These are phyloP conservation scores for Ophion ellenae DNA, from an alignment of 2,888 invertebrate genomes.

Conservation along the genomic window DNA sequence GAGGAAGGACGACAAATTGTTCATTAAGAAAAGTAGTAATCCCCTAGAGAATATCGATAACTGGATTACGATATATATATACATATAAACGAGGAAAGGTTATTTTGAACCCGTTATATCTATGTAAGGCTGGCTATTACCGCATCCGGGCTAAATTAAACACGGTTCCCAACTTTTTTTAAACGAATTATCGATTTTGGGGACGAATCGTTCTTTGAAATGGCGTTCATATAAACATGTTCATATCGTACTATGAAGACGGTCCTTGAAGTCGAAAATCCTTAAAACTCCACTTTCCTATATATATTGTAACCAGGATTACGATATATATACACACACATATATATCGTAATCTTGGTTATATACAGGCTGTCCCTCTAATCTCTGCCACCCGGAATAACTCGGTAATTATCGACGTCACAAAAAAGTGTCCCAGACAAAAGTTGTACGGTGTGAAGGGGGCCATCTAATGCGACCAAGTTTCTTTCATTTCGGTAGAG, in stretches of 20 bases:
- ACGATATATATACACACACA: too few relatives aligned
- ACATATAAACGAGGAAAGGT: not conserved
- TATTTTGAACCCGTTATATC: not conserved
- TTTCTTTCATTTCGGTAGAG: too few relatives aligned
- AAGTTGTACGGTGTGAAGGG: too few relatives aligned
- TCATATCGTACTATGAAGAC: too few relatives aligned
- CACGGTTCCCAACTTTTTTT: not conserved
- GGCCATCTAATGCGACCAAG: not conserved
- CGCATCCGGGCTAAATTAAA: not conserved
- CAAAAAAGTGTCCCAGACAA: too few relatives aligned
- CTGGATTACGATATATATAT: slow-evolving; percentile 1
- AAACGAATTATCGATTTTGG: not conserved
- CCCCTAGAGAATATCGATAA: slow-evolving; percentile 21
- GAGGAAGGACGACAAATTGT: slow-evolving; percentile 1
- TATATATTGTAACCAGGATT: too few relatives aligned
- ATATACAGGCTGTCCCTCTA: too few relatives aligned
- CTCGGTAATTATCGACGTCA: too few relatives aligned
- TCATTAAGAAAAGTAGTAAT: slow-evolving; percentile 32
- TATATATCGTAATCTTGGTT: too few relatives aligned
- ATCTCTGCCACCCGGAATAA: too few relatives aligned
- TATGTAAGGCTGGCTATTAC: not conserved
- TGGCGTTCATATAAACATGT: not conserved
- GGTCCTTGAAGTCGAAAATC: too few relatives aligned
- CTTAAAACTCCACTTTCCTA: too few relatives aligned
- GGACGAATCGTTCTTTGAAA: not conserved